Evolutionary conservation across 1,140 invertebrate genomes (phyloP), one percentile per base, ranked within the genome.

Genomic region (Lutraria rhynchaena): DNA sequence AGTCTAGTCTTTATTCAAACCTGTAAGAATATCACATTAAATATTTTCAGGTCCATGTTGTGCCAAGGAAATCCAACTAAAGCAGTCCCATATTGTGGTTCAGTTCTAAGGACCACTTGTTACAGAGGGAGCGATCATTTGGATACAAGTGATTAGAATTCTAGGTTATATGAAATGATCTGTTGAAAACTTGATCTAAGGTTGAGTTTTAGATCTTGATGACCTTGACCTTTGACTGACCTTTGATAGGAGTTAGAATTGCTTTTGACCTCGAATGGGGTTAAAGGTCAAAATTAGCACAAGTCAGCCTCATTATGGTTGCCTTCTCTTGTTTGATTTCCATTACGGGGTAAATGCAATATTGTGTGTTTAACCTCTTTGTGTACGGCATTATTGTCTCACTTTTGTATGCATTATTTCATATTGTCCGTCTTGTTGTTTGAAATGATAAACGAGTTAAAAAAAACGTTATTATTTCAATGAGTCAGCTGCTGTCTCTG

Each of bases 11-110:
- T 49, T 49, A 49, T 19, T 19, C 19, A 49, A 49, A 49, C 9
- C 11, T 11, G 44, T 11, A 49, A 9, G 19, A 19, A 49, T 19
- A 49, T 49, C 19, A 49, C 44, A 49, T 27, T 55, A 22, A 4
- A 24, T 46, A 5, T 3, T 67, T 51, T 1, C 63, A 67, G 63
- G 41, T 67, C 33, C 63, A 67, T 44, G 44, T 67, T 46, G 63
- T 67, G 63, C 63, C 63, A 67, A 67, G 41, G 44, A 46, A 67
- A 31, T 29, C 41, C 44, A 46, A 41, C 63, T 67, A 41, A 41
- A 41, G 37, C 5, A 41, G 37, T 41, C 37, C 37, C 37, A n/a
- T n/a, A n/a, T n/a, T n/a, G n/a, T n/a, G n/a, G n/a, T n/a, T n/a
- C n/a, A n/a, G n/a, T n/a, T n/a, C n/a, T n/a, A n/a, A n/a, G n/a